Conservation (phyloP, 2,888 invertebrate species). For the Cryptops parisi region DNA sequence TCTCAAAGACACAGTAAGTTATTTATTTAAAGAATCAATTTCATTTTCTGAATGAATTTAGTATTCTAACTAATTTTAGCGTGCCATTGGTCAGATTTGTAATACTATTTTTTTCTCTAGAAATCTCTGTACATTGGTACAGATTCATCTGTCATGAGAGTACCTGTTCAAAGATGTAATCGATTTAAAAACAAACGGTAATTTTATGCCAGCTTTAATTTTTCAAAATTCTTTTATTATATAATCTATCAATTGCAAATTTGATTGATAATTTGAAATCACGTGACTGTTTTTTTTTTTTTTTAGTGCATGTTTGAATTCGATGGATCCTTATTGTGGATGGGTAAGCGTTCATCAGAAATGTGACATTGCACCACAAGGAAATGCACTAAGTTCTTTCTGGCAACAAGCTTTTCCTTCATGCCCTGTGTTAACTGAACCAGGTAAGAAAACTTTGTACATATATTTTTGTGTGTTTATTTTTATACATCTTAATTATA, state of each 20-base stretch:
- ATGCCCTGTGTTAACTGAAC: conserved; percentile 52
- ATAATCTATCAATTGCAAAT: too few relatives aligned
- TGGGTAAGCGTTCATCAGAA: conserved; percentile 65
- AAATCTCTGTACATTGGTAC: conserved; percentile 65
- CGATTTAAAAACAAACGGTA: conserved; percentile 42
- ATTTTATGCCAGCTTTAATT: conserved; percentile 8
- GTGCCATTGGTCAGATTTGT: too few relatives aligned
- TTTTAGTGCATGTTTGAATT: conserved; percentile 49
- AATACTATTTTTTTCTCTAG: conserved; percentile 27
- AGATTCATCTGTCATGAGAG: conserved; percentile 47
- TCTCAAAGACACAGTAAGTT: conserved; percentile 55
- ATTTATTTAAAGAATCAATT: background rate
- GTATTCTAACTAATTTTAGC: too few relatives aligned
- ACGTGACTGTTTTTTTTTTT: background rate
- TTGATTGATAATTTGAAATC: too few relatives aligned
- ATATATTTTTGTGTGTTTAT: background rate
- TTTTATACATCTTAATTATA: background rate
- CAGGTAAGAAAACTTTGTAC: conserved; percentile 32
- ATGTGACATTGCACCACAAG: conserved; percentile 55
- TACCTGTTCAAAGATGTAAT: conserved; percentile 62
- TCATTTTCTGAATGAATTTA: too few relatives aligned
- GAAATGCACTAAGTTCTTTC: conserved; percentile 45
- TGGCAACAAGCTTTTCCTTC: conserved; percentile 57
- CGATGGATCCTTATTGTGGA: conserved; percentile 88
- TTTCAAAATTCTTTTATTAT: too few relatives aligned